A percentile compares a stretch with the other conserved stretches of the same genome.
Evolutionary conservation across 1,140 invertebrate genomes (phyloP).

Genomic region (Calosoma granatense): DNA sequence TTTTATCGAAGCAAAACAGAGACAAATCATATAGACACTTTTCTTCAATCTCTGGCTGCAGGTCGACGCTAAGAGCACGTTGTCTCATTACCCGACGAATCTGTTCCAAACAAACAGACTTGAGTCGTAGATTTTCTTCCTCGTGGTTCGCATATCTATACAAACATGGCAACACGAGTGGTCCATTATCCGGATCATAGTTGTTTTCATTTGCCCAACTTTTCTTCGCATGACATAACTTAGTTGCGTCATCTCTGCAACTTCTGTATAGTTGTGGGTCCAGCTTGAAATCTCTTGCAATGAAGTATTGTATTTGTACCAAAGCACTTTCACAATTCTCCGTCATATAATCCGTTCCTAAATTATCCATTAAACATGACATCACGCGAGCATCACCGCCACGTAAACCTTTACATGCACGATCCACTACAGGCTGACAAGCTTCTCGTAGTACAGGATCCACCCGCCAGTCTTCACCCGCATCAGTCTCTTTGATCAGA

Average conservation of each 20-base stretch:
- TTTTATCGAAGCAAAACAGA: conserved; percentile 71
- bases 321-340: conserved; percentile 82
- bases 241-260: conserved; percentile 78
- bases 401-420: conserved; percentile 53
- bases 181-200: conserved; percentile 59
- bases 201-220: conserved; percentile 63
- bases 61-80: conserved; percentile 80
- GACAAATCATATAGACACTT: conserved; percentile 79
- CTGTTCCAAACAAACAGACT: conserved; percentile 60
- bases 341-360: conserved; percentile 77
- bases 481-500: conserved; percentile 70
- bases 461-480: conserved; percentile 82
- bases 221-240: conserved; percentile 67
- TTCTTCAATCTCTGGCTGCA: conserved; percentile 90
- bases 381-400: conserved; percentile 72
- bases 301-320: conserved; percentile 94
- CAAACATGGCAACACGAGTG: conserved; percentile 84
- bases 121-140: conserved; percentile 51
- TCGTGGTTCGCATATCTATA: conserved; percentile 77
- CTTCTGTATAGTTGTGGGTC: conserved; percentile 78
- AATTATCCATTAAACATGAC: conserved; percentile 86
- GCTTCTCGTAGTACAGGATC: conserved; percentile 80
- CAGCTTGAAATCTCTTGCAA: conserved; percentile 86
- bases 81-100: conserved; percentile 86
- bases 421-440: conserved; percentile 72